These are phyloP conservation scores for Araneus ventricosus DNA, from an alignment of 1,140 invertebrate genomes.

Conservation along the genomic window DNA sequence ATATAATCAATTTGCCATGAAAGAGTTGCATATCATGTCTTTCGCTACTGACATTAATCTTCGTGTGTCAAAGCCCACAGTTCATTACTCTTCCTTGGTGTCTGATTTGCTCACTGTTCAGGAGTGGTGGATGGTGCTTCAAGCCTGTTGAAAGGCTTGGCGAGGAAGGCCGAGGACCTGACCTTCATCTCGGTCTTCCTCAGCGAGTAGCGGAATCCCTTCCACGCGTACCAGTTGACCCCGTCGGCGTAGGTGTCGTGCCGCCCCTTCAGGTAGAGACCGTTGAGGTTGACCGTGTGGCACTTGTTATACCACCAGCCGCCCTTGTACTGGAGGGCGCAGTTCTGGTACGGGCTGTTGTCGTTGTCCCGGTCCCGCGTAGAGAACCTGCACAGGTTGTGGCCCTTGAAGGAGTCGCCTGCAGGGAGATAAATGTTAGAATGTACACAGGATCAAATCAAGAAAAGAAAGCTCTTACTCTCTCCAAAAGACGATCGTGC, in stretches of 20 bases:
- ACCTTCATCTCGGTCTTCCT: slow-evolving; percentile 90
- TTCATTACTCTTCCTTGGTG: not conserved
- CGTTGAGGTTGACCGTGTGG: slow-evolving; percentile 95
- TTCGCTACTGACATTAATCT: too few species aligned
- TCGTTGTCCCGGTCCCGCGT: slow-evolving; percentile 88
- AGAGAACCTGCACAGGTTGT: slow-evolving; percentile 87
- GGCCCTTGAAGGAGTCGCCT: slow-evolving; percentile 77
- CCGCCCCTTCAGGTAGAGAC: slow-evolving; percentile 91
- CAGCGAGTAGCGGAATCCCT: slow-evolving; percentile 83
- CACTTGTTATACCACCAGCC: slow-evolving; percentile 87
- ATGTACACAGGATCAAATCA: too few species aligned
- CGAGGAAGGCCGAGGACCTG: slow-evolving; percentile 79
- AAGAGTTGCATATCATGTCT: too few species aligned
- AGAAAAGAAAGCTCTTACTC: too few species aligned
- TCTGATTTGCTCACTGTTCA: not conserved
- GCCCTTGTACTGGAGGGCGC: slow-evolving; percentile 83
- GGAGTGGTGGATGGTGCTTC: not conserved
- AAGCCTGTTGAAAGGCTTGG: not conserved
- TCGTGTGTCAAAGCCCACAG: too few species aligned
- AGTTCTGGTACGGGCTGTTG: slow-evolving; percentile 85
- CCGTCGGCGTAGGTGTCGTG: slow-evolving; percentile 61
- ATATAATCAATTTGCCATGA: too few species aligned
- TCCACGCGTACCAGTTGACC: slow-evolving; percentile 90
- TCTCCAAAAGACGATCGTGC: too few species aligned
- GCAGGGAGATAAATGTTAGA: not conserved